Evolutionary conservation across 2,113 vertebrate species (phyloP), one percentile per base, ranked within the genome.

Genomic region (Clarias macrocephalus): DNA sequence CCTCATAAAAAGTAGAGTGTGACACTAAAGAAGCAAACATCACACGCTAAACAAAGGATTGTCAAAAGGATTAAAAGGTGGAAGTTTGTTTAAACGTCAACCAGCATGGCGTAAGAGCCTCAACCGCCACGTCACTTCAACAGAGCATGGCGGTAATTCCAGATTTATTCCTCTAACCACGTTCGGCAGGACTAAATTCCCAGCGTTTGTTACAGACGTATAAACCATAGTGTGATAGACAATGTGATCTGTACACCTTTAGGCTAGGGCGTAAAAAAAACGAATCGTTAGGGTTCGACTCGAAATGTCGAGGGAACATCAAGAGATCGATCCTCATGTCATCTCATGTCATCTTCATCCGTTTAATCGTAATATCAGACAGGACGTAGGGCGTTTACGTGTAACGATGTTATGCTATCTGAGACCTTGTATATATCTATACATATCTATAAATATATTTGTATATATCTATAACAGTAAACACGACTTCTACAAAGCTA

Each of bases 381-480:
- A 87, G 82, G 90, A 83, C 84, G 81, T 91, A 87, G 90, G 86
- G 85, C 90, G 90, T 92, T 89, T 89, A 48, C 8, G 48, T 48
- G 91, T 92, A 91, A 93, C 90, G 92, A 82, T 92, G 92, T 93
- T 91, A 93, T 88, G 91, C 85, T 76, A 93, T 88, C 92, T 90
- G 90, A 93, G 90, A 93, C 28, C 28, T 60, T 82, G 65, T 82
- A 82, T 88, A 80, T 88, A 83, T 81, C 28, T 88, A 84, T 68
- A 84, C 75, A 84, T 84, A 84, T 88, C 66, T 88, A 84, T 87
- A 87, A 93, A 93, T 94, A 93, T 94, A 94, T 93, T 90, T 93
- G 90, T 93, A 92, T 93, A 93, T 93, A 93, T 92, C 93, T 93
- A 80, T 37, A 37, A 57, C 91, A 94, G 93, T 93, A 93, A 93